Conservation (phyloP, 2,888 invertebrate species). For the Strigamia maritima region DNA sequence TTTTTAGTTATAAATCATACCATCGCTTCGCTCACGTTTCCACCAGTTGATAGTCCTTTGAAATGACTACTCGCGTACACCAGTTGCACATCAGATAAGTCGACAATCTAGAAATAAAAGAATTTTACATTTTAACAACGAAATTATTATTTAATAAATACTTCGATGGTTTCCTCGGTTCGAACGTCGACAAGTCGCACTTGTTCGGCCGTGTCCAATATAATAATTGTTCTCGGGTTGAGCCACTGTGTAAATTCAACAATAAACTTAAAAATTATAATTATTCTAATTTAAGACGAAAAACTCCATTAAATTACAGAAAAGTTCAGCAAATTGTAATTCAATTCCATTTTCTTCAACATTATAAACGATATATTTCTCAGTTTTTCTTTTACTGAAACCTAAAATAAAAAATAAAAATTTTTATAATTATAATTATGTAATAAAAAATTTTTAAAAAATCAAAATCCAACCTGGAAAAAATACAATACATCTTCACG, state of each 20-base stretch:
- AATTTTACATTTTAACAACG: background rate
- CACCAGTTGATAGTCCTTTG: slow-evolving; percentile 90
- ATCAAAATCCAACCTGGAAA: slow-evolving; percentile 61
- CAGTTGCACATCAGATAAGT: slow-evolving; percentile 73
- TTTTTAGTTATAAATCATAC: slow-evolving; percentile 49
- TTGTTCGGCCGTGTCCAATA: slow-evolving; percentile 80
- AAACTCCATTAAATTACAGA: slow-evolving; percentile 37
- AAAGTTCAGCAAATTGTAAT: slow-evolving; percentile 68
- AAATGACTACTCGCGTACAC: slow-evolving; percentile 85
- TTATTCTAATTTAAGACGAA: background rate
- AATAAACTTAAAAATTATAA: no score
- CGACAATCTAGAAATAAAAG: slow-evolving; percentile 57
- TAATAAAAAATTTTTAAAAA: slow-evolving; percentile 42
- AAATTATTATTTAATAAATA: slow-evolving; percentile 42
- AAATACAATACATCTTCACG: slow-evolving; percentile 80
- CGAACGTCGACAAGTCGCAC: slow-evolving; percentile 85
- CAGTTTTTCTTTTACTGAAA: slow-evolving; percentile 56
- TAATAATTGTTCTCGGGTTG: slow-evolving; percentile 75
- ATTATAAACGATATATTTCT: slow-evolving; percentile 59
- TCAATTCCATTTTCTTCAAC: slow-evolving; percentile 67
- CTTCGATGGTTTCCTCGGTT: slow-evolving; percentile 78
- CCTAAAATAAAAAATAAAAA: no score
- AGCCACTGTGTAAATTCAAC: slow-evolving; percentile 68
- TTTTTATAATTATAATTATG: no score
- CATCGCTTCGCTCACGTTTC: slow-evolving; percentile 80